These are phyloP conservation scores for Shinisaurus crocodilurus DNA, from an alignment of 2,113 vertebrate species.

Conservation along the genomic window DNA sequence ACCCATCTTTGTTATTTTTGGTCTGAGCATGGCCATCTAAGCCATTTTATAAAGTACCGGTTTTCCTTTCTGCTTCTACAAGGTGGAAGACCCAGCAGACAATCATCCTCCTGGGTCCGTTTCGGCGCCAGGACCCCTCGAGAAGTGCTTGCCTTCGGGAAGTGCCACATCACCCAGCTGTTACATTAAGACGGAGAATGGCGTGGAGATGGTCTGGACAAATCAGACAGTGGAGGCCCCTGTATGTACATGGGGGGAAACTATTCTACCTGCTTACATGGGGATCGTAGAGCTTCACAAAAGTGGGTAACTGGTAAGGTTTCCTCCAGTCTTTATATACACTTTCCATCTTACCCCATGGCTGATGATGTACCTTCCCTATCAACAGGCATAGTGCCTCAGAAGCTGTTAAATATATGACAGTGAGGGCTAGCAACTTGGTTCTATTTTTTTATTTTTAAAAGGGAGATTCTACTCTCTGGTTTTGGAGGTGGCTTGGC, in stretches of 20 bases:
- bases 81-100: background rate
- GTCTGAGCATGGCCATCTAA: background rate
- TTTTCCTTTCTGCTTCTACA: background rate
- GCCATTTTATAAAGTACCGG: fast-evolving
- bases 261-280: conserved; percentile 46
- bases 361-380: background rate
- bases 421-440: background rate
- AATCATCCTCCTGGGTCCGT: background rate
- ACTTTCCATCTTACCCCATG: background rate
- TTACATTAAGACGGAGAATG: background rate
- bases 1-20: background rate
- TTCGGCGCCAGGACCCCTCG: background rate
- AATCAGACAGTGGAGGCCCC: conserved; percentile 11
- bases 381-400: background rate
- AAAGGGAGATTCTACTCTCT: too few relatives aligned
- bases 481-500: background rate
- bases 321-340: too few relatives aligned
- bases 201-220: conserved; percentile 10
- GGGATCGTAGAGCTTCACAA: conserved; percentile 51
- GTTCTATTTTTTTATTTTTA: background rate
- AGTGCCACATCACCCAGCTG: too few relatives aligned
- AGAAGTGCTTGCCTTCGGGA: too few relatives aligned
- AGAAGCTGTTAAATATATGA: background rate
- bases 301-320: conserved; percentile 19
- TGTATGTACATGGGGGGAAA: conserved; percentile 8